phyloP scores from a whole-genome alignment of 1,140 invertebrate genomes.

The Tetramorium simillimum region DNA sequence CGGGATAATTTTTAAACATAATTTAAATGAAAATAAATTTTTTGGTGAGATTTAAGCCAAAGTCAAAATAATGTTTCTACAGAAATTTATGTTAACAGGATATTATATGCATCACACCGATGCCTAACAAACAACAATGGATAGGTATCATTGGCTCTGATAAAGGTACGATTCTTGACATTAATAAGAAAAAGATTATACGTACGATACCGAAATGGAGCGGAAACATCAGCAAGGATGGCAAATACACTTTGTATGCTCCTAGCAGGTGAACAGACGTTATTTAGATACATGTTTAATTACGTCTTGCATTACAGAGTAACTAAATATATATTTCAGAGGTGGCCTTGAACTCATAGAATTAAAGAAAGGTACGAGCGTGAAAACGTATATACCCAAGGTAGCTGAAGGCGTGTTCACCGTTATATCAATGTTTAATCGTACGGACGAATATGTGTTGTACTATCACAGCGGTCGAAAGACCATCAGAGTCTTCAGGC shows the following conservation, averaged over 20 bases:
- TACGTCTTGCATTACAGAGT: conserved; percentile 23
- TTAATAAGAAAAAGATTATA: conserved; percentile 92
- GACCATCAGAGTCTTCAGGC: conserved; percentile 96
- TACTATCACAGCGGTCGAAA: conserved; percentile 98
- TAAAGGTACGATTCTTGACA: conserved; percentile 95
- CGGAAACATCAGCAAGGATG: conserved; percentile 93
- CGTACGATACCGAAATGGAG: conserved; percentile 93
- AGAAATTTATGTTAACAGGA: conserved; percentile 84
- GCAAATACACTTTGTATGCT: conserved; percentile 97
- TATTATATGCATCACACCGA: conserved; percentile 89
- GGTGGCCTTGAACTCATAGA: conserved; percentile 97
- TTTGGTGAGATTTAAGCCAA: background rate
- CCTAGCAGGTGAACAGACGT: conserved; percentile 88
- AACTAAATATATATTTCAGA: conserved; percentile 83
- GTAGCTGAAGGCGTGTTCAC: conserved; percentile 99
- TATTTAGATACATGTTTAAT: background rate
- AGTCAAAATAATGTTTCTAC: background rate
- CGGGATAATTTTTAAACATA: background rate
- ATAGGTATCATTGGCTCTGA: conserved; percentile 96
- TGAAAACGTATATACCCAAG: conserved; percentile 95
- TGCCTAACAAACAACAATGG: conserved; percentile 93
- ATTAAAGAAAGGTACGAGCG: conserved; percentile 92
- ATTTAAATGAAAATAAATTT: background rate
- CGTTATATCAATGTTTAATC: conserved; percentile 97
- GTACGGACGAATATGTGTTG: conserved; percentile 97